Evolutionary conservation across 2,797 vertebrate genomes (phyloP).

Genomic region (Acrossocheilus fasciatus): DNA sequence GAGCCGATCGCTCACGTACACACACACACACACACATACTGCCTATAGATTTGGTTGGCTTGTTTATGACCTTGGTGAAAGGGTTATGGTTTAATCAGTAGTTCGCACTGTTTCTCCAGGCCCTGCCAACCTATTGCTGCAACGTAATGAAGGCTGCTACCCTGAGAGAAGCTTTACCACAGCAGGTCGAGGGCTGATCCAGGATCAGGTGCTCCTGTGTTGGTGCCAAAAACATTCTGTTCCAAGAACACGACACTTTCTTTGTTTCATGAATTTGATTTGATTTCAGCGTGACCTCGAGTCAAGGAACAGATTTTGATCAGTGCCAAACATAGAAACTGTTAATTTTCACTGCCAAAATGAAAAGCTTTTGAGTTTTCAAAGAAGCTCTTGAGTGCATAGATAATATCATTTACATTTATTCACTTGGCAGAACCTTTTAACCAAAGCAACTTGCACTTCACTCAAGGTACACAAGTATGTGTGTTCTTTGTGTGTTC

Average conservation of each 20-base stretch:
- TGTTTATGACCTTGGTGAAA: constrained; percentile 69
- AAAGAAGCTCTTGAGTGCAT: not conserved
- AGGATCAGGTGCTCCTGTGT: constrained; percentile 33
- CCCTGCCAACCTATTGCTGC: constrained; percentile 53
- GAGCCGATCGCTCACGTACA: constrained; percentile 16
- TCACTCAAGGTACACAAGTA: not conserved
- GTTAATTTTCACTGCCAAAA: constrained; percentile 21
- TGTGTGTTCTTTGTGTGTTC: not conserved
- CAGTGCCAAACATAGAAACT: constrained; percentile 25
- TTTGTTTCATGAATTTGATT: constrained; percentile 30
- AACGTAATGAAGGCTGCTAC: constrained; percentile 54
- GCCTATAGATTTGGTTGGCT: constrained; percentile 54
- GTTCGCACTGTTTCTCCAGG: constrained; percentile 45
- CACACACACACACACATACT: constrained; percentile 3
- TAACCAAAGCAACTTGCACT: not conserved
- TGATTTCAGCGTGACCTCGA: constrained; percentile 26
- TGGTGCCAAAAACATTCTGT: constrained; percentile 34
- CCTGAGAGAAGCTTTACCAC: constrained; percentile 50
- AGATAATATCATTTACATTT: not conserved
- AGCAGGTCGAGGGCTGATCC: constrained; percentile 40
- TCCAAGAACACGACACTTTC: constrained; percentile 15
- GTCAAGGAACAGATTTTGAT: constrained; percentile 29
- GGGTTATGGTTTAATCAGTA: constrained; percentile 74
- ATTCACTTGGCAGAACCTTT: not conserved
- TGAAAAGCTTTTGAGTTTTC: constrained; percentile 2